phyloP scores from a whole-genome alignment of 2,113 vertebrate species.

The Clarias gariepinus region DNA sequence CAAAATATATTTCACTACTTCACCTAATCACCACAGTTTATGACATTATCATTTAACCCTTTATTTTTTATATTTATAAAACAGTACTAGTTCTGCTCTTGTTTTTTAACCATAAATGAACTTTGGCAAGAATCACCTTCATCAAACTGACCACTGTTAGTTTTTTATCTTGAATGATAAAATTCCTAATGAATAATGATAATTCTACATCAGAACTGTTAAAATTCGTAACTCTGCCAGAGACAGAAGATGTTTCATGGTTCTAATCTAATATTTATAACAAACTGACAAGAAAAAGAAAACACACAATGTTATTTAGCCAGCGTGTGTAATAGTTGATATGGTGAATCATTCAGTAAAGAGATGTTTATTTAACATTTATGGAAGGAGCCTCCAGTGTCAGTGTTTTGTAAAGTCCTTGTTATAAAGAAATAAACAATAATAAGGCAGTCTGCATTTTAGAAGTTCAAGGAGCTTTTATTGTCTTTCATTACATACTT shows the following conservation, averaged over 20 bases:
- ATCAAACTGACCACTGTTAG: not conserved
- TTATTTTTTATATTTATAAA: not conserved
- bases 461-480: not conserved
- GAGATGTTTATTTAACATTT: not conserved
- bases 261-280: not conserved
- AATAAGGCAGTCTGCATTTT: not conserved
- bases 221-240: not conserved
- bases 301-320: not conserved
- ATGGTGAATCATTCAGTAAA: not conserved
- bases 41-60: not conserved
- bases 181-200: no score
- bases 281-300: not conserved
- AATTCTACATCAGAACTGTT: not conserved
- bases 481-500: not conserved
- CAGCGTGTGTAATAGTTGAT: not conserved
- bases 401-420: not conserved
- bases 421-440: not conserved
- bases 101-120: not conserved
- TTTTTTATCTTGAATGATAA: no score
- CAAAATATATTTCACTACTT: not conserved
- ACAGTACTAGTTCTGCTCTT: not conserved
- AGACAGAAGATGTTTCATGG: not conserved
- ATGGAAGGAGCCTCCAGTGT: not conserved
- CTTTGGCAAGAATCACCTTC: not conserved
- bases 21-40: not conserved